These are phyloP conservation scores for Natator depressus DNA, from an alignment of 2,113 vertebrate species.

Conservation along the genomic window DNA sequence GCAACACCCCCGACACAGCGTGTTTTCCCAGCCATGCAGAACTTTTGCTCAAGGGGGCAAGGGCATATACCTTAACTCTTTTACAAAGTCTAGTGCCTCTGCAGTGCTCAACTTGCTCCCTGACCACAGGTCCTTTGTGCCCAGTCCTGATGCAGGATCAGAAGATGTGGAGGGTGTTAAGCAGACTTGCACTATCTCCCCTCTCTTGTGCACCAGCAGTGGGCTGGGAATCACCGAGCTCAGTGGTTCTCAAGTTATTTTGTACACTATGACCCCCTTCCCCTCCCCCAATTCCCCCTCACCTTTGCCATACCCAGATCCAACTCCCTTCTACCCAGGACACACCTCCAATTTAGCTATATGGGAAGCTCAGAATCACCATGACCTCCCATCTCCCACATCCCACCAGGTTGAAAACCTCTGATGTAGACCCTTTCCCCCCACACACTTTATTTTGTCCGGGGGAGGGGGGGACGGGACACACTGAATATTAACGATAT, in stretches of 20 bases:
- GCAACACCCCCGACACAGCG: too few species aligned
- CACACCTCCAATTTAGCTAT: background rate
- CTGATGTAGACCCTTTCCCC: background rate
- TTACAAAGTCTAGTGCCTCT: too few species aligned
- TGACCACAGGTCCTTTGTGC: background rate
- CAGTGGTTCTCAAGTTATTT: background rate
- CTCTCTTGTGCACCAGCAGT: background rate
- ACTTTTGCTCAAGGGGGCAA: background rate
- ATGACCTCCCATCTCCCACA: background rate
- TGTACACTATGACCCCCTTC: background rate
- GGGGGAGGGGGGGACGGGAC: too few species aligned
- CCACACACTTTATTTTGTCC: too few species aligned
- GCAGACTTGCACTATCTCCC: background rate
- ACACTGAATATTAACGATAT: background rate
- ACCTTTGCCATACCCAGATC: background rate
- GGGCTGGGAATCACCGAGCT: background rate
- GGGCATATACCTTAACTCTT: too few species aligned
- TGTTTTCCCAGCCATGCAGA: background rate
- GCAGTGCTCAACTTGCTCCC: background rate
- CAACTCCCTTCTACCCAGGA: background rate
- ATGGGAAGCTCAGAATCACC: background rate
- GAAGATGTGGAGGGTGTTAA: background rate
- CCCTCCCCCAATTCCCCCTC: background rate
- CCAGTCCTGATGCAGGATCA: background rate
- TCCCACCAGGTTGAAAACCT: background rate